Evolutionary conservation across 2,113 vertebrate species (phyloP).

Genomic region (Muscicapa adusta): DNA sequence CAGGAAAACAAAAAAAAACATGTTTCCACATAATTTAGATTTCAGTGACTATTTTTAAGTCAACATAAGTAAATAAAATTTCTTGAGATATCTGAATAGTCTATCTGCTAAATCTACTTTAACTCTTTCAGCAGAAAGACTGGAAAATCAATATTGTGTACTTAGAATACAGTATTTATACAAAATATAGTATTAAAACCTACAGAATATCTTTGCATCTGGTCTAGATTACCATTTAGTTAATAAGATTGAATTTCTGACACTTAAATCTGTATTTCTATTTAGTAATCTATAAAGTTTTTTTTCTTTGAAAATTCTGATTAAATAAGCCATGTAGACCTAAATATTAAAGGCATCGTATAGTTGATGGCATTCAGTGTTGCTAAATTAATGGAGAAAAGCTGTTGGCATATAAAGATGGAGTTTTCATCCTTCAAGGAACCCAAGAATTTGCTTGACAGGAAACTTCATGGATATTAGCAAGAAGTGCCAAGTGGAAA

Average conservation of each 20-base stretch:
- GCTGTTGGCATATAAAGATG: neutral
- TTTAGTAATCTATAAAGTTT: neutral
- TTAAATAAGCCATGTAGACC: neutral
- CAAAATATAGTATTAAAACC: neutral
- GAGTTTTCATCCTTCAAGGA: neutral
- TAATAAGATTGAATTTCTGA: neutral
- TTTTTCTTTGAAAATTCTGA: neutral
- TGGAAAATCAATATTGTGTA: neutral
- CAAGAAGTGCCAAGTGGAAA: neutral
- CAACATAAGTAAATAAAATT: neutral
- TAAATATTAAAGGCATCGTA: neutral
- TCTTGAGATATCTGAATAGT: neutral
- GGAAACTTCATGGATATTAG: neutral
- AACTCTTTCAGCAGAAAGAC: neutral
- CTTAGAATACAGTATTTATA: neutral
- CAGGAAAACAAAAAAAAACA: neutral
- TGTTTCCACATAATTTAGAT: neutral
- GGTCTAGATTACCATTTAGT: neutral
- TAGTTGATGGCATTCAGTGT: neutral
- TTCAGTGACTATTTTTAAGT: neutral
- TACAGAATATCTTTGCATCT: neutral
- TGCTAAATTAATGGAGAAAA: neutral
- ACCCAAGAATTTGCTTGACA: neutral
- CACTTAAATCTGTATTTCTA: neutral
- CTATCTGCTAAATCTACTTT: neutral